These are phyloP conservation scores for Drosophila malerkotliana DNA, from an alignment of 1,140 invertebrate species.

Conservation along the genomic window DNA sequence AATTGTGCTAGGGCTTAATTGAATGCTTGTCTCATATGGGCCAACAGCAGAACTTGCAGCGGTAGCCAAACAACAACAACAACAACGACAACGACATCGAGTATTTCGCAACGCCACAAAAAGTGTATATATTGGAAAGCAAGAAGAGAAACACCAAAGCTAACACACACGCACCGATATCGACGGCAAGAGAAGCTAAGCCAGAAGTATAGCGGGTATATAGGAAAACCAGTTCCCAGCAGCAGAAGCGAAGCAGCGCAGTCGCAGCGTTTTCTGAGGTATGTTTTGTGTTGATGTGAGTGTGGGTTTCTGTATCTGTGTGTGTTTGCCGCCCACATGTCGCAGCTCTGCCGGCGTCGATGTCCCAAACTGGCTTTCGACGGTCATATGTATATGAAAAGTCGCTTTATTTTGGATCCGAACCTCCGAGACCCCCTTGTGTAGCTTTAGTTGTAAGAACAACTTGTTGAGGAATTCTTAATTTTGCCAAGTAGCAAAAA, in stretches of 20 bases:
- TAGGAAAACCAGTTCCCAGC: constrained; percentile 68
- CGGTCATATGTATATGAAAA: constrained; percentile 40
- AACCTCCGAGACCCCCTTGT: constrained; percentile 2
- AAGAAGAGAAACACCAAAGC: constrained; percentile 52
- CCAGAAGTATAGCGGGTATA: constrained; percentile 27
- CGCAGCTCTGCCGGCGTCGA: constrained; percentile 31
- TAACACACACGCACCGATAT: constrained; percentile 32
- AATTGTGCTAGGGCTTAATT: constrained; percentile 70
- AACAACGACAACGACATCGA: constrained; percentile 22
- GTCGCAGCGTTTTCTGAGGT: constrained; percentile 65
- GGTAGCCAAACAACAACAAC: constrained; percentile 18
- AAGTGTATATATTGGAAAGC: constrained; percentile 47
- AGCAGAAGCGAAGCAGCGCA: constrained; percentile 61
- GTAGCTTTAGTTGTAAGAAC: constrained; percentile 7
- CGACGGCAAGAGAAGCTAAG: constrained; percentile 45
- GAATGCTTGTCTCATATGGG: constrained; percentile 71
- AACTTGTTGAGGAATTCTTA: constrained; percentile 67
- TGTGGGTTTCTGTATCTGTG: constrained; percentile 22
- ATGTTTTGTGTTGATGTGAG: constrained; percentile 34
- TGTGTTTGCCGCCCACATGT: constrained; percentile 56
- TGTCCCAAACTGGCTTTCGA: constrained; percentile 51
- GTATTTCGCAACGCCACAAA: constrained; percentile 64
- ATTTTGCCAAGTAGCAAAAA: constrained; percentile 48
- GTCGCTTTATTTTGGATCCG: constrained; percentile 66
- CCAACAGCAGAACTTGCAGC: constrained; percentile 31